Evolutionary conservation across 2,888 invertebrate genomes (phyloP).

Genomic region (Halocaridina rubra): DNA sequence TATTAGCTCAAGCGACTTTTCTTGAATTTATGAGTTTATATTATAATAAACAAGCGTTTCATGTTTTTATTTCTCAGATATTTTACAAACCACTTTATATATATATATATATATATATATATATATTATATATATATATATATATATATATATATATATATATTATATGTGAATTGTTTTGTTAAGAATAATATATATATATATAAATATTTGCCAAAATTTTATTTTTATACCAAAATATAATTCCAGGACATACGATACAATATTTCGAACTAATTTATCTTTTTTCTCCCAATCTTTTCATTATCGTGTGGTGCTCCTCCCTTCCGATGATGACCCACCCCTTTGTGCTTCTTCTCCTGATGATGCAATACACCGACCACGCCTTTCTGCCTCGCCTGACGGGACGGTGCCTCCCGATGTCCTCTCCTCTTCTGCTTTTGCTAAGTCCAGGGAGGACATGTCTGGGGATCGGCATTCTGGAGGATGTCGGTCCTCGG

Average conservation of each 20-base stretch:
- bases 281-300: too few species aligned
- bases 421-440: background rate
- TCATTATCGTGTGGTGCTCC: too few species aligned
- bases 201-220: background rate
- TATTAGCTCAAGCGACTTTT: too few species aligned
- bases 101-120: background rate
- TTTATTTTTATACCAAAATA: too few species aligned
- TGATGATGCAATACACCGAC: too few species aligned
- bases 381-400: background rate
- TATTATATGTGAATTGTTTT: background rate
- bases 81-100: background rate
- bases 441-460: slow-evolving; percentile 54
- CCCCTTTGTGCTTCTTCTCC: too few species aligned
- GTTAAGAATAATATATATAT: background rate
- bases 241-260: too few species aligned
- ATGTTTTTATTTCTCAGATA: too few species aligned
- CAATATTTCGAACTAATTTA: too few species aligned
- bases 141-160: background rate
- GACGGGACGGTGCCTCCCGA: background rate
- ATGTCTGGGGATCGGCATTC: slow-evolving; percentile 61
- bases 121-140: background rate
- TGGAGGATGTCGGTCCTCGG: slow-evolving; percentile 55
- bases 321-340: too few species aligned
- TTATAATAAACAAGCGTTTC: too few species aligned
- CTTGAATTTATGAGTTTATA: too few species aligned